Base-by-base conservation (phyloP, 2,113 vertebrate species). In the Nothobranchius furzeri region DNA sequence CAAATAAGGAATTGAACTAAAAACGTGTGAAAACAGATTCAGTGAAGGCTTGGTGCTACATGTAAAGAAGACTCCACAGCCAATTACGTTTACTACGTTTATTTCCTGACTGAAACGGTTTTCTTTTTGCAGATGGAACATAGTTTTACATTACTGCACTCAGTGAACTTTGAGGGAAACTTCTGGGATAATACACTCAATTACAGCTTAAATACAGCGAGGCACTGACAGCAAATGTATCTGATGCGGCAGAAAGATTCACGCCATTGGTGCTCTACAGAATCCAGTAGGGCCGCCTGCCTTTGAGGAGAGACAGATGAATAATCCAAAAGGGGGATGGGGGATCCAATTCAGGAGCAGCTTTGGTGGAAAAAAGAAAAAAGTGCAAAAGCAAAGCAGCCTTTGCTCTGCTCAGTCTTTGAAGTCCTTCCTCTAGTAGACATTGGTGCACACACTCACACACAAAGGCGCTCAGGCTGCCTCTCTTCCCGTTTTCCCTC, bases 181-280 rank as follows among this genome's bases (percentile, higher is more conserved):
- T 83, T 72, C 58, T 14, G 66, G 88, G 71, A 78, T 81, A 64
- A 67, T 66, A 70, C 58, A 77, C 75, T 88, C 81, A 84, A 84
- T 88, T 88, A 85, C 60, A 43, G 70, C 15, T 51, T 71, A 72
- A 79, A 70, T 78, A 60, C 73, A 75, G 60, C 1, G 24, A 78
- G 68, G 67, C 84, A 62, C 48, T 66, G 53, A 75, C 81, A 84
- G 85, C 71, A 40, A 85, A 59, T 10, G 78, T 63, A 75, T 90
- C 77, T 91, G 86, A 88, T 90, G 87, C 84, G 84, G 88, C 81
- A 89, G 87, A 88, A 89, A 90, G 88, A 90, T 88, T 90, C 81
- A 91, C 87, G 81, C 76, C 83, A 80, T 75, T 62, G 55, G 67
- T 84, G 81, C 87, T 81, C 87, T 78, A 61, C 76, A 84, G 78